Evolutionary conservation across 2,113 vertebrate genomes (phyloP).

Genomic region (Seriola aureovittata): DNA sequence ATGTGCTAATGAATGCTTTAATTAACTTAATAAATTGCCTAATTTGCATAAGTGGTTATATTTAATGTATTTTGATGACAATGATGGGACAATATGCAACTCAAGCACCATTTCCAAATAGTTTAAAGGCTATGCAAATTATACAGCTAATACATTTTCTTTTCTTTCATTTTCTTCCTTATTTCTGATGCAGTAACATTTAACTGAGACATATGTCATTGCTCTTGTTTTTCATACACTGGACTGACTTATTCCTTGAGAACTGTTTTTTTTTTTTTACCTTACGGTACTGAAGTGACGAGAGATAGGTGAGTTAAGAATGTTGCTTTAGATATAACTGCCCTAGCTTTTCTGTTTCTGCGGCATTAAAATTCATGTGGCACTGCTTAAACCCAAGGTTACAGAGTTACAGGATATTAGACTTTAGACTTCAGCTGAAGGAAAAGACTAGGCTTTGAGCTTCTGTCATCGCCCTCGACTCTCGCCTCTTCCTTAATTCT

Average conservation of each 20-base stretch:
- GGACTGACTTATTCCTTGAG: not conserved
- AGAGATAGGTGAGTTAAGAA: not conserved
- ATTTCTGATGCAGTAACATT: not conserved
- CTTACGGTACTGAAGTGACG: conserved; percentile 7
- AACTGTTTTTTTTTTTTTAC: not conserved
- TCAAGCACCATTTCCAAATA: conserved; percentile 8
- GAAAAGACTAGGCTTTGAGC: conserved; percentile 14
- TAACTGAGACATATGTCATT: not conserved
- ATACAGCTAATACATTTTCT: not conserved
- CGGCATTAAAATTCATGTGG: conserved; percentile 12
- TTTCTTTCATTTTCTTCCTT: conserved; percentile 6
- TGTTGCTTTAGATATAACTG: conserved; percentile 12
- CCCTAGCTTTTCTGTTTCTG: not conserved
- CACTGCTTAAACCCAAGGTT: conserved; percentile 19
- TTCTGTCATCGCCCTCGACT: conserved; percentile 30
- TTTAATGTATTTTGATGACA: conserved; percentile 48
- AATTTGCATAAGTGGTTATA: conserved; percentile 42
- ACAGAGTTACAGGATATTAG: conserved; percentile 34
- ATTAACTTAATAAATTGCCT: conserved; percentile 32
- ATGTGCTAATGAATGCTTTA: conserved; percentile 35
- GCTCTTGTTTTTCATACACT: not conserved
- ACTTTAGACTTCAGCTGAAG: conserved; percentile 31
- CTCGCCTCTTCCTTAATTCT: conserved; percentile 20
- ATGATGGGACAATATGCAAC: conserved; percentile 29
- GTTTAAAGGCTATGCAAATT: conserved; percentile 23